Percentiles rank a stretch among this genome's conserved stretches.
These are phyloP conservation scores for Corvus cornix DNA, from an alignment of 2,113 vertebrate species.

Conservation along the genomic window DNA sequence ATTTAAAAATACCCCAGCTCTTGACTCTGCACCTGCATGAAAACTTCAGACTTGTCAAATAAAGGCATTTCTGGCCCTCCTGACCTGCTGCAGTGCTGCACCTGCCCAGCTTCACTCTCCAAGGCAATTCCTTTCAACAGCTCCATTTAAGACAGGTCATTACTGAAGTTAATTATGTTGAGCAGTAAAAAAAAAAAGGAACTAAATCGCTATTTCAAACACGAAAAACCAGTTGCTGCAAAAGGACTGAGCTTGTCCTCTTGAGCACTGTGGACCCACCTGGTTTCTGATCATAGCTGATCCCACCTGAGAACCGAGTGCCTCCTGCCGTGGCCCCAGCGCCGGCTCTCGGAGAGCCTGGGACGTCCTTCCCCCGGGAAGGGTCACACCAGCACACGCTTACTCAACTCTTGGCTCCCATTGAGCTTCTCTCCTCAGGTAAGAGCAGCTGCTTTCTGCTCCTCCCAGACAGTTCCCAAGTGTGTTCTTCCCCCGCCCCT, in stretches of 20 bases:
- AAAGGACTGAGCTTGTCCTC: not conserved
- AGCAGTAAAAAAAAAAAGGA: not conserved
- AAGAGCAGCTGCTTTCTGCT: not conserved
- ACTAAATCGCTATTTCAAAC: not conserved
- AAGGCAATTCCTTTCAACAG: not conserved
- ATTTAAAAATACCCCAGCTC: not conserved
- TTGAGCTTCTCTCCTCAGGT: not conserved
- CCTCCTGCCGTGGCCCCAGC: not conserved
- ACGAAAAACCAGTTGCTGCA: not conserved
- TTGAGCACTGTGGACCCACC: not conserved
- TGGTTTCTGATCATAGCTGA: not conserved
- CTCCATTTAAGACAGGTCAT: not conserved
- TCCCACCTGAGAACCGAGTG: not conserved
- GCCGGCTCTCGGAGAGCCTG: accelerated
- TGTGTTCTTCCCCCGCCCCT: not conserved
- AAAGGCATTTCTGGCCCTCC: not conserved
- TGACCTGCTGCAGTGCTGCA: not conserved
- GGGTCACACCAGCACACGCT: not conserved
- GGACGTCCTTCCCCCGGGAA: not conserved
- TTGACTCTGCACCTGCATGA: not conserved
- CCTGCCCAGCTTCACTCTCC: not conserved
- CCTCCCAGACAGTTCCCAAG: not conserved
- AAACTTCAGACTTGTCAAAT: not conserved
- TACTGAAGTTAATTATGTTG: not conserved
- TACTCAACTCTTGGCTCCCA: not conserved